Evolutionary conservation across 1,140 invertebrate genomes (phyloP).

Genomic region (Mycetomoellerius zeteki): DNA sequence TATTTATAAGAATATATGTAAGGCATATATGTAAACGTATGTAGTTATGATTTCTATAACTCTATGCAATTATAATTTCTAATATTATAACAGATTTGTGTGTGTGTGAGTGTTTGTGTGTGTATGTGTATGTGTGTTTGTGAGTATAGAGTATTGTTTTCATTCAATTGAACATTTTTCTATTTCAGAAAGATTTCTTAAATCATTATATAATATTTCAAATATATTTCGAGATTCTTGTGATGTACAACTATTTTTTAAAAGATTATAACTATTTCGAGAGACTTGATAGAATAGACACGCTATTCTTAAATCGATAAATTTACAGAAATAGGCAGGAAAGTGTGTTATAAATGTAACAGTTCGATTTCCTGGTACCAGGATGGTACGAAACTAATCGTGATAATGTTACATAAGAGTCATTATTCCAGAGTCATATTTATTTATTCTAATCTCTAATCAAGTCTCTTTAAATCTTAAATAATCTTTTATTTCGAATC

Average conservation of each 20-base stretch:
- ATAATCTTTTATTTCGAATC: not conserved
- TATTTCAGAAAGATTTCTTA: not conserved
- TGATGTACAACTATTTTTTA: not conserved
- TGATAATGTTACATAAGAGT: constrained; percentile 12
- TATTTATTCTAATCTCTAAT: not conserved
- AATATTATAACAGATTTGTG: too few relatives aligned
- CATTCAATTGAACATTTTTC: not conserved
- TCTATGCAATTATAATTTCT: too few relatives aligned
- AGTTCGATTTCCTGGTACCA: constrained; percentile 17
- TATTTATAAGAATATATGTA: not conserved
- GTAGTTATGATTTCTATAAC: too few relatives aligned
- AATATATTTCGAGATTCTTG: not conserved
- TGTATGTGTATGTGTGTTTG: too few relatives aligned
- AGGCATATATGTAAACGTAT: not conserved
- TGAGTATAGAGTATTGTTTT: not conserved
- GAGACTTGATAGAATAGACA: not conserved
- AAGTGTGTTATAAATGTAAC: not conserved
- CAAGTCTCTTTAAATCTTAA: not conserved
- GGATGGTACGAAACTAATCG: constrained; percentile 22
- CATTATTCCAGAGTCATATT: constrained; percentile 8
- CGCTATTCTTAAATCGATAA: not conserved
- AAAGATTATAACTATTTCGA: not conserved
- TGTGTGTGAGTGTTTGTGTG: too few relatives aligned
- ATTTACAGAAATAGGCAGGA: not conserved
- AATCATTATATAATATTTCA: not conserved